A percentile compares a stretch with the other conserved stretches of the same genome.
phyloP scores from a whole-genome alignment of 2,113 vertebrate species.

The Hipposideros armiger region DNA sequence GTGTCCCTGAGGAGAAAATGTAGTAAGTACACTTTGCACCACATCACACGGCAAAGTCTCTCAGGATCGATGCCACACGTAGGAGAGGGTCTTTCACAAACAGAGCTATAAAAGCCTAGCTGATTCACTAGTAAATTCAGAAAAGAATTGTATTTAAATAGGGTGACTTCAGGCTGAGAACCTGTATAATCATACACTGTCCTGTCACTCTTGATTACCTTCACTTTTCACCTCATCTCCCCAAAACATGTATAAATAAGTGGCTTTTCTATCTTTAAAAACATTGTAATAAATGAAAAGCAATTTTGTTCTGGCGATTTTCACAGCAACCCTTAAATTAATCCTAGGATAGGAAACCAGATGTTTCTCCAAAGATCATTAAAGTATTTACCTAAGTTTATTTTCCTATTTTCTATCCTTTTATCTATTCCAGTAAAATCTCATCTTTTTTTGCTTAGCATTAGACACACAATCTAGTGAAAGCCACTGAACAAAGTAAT shows the following conservation, averaged over 20 bases:
- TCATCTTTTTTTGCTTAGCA: background rate
- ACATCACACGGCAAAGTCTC: background rate
- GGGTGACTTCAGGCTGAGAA: background rate
- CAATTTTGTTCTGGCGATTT: background rate
- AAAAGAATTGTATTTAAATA: slow-evolving; percentile 6
- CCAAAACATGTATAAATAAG: background rate
- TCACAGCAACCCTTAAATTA: background rate
- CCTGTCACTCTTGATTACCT: background rate
- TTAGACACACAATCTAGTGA: slow-evolving; percentile 66
- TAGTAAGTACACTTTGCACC: background rate
- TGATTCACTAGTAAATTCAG: background rate
- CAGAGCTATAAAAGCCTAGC: background rate
- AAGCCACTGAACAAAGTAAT: slow-evolving; percentile 76
- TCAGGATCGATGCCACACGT: background rate
- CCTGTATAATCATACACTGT: background rate
- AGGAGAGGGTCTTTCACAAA: background rate
- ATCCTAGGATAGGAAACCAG: background rate
- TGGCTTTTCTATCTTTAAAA: background rate
- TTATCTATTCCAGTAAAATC: slow-evolving; percentile 58
- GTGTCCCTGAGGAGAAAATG: background rate
- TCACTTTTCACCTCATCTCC: background rate
- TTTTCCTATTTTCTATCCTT: slow-evolving; percentile 40
- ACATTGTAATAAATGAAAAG: background rate
- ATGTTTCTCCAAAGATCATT: background rate
- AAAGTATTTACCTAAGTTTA: background rate